Conservation (phyloP, 2,888 invertebrate genomes). For the Nomada ruficornis region DNA sequence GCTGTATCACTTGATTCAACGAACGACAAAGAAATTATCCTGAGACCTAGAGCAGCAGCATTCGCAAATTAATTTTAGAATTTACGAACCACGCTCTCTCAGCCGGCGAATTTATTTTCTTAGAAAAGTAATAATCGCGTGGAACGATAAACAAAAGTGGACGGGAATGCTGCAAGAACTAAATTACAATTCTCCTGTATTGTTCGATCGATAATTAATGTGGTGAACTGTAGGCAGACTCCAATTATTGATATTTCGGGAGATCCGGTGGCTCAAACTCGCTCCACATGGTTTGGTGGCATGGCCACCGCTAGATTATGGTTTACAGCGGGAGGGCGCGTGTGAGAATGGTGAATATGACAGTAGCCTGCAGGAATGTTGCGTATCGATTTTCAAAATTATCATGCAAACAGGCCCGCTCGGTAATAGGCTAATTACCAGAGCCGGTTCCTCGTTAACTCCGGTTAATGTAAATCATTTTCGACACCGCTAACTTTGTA, state of each 20-base stretch:
- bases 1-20: background rate
- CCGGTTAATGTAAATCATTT: constrained; percentile 50
- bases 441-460: constrained; percentile 45
- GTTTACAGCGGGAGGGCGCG: constrained; percentile 23
- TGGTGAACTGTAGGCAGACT: constrained; percentile 3
- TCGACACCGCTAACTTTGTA: constrained; percentile 37
- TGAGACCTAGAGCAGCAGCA: background rate
- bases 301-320: constrained; percentile 46
- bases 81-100: background rate
- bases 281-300: constrained; percentile 42
- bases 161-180: background rate
- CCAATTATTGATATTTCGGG: constrained; percentile 56
- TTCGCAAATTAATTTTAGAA: background rate
- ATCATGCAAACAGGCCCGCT: constrained; percentile 49
- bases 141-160: background rate
- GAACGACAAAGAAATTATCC: background rate
- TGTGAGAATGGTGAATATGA: constrained; percentile 34
- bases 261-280: constrained; percentile 42
- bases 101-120: too few species aligned
- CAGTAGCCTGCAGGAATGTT: constrained; percentile 41
- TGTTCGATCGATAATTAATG: constrained; percentile 44
- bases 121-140: background rate
- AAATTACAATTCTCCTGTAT: background rate
- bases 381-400: constrained; percentile 60
- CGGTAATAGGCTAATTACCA: constrained; percentile 56